phyloP scores from a whole-genome alignment of 2,888 invertebrate genomes.

The Apomyelois bistriatella region DNA sequence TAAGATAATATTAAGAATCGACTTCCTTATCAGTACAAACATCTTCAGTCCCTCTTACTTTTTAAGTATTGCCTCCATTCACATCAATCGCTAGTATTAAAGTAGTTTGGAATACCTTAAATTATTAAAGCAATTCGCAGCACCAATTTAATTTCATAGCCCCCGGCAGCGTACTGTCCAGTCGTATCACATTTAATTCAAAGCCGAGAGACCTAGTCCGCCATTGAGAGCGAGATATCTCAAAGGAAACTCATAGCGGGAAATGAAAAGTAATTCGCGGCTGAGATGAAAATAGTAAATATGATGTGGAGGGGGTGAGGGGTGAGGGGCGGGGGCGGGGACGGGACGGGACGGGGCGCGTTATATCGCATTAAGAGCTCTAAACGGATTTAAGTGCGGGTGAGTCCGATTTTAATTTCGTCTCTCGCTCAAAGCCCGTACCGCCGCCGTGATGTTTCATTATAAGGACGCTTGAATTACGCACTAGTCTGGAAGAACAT shows the following conservation, averaged over 20 bases:
- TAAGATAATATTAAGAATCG: too few species aligned
- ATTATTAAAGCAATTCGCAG: neutral
- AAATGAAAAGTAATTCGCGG: conserved; percentile 38
- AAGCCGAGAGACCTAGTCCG: neutral
- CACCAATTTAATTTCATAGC: neutral
- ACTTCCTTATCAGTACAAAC: too few species aligned
- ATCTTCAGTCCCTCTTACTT: too few species aligned
- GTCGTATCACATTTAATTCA: neutral
- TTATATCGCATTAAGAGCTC: conserved; percentile 34
- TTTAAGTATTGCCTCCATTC: too few species aligned
- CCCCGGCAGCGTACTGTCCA: neutral
- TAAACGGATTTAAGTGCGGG: conserved; percentile 36
- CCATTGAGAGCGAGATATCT: neutral
- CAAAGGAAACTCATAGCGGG: conserved; percentile 22
- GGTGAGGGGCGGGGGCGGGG: conserved; percentile 8
- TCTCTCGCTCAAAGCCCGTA: conserved; percentile 24
- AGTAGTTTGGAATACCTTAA: too few species aligned
- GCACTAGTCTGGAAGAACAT: neutral
- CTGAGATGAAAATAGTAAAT: conserved; percentile 40
- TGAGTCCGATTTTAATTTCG: conserved; percentile 38
- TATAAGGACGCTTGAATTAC: neutral
- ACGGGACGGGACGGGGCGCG: conserved; percentile 9
- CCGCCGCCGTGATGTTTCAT: neutral
- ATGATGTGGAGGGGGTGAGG: conserved; percentile 24
- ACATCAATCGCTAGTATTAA: too few species aligned